These are phyloP conservation scores for Campylorhamphus procurvoides DNA, from an alignment of 2,113 vertebrate genomes.

Conservation along the genomic window DNA sequence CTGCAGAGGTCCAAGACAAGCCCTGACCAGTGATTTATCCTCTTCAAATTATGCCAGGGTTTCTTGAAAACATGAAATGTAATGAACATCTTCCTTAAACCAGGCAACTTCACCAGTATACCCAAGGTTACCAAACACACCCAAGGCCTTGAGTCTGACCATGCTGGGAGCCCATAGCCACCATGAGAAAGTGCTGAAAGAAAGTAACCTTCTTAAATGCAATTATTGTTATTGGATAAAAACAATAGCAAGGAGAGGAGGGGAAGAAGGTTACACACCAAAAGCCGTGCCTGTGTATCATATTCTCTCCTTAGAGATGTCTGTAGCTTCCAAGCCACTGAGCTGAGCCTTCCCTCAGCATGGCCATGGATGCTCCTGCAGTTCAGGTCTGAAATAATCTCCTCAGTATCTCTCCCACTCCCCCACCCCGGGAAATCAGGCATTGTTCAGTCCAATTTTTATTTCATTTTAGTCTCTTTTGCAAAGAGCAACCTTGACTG, in stretches of 20 bases:
- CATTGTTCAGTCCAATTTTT: accelerated
- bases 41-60: neutral
- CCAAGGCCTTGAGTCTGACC: neutral
- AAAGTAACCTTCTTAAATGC: neutral
- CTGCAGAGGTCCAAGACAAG: neutral
- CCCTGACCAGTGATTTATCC: accelerated
- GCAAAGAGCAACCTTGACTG: neutral
- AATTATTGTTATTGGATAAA: neutral
- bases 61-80: neutral
- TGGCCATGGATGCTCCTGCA: accelerated
- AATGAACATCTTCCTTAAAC: neutral
- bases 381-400: neutral
- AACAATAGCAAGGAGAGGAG: neutral
- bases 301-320: neutral
- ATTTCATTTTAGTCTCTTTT: neutral
- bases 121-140: neutral
- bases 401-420: neutral
- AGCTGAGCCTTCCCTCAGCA: neutral
- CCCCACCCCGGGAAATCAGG: accelerated
- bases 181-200: accelerated
- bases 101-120: neutral
- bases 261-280: neutral
- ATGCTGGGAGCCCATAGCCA: too few relatives aligned
- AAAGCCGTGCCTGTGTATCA: neutral
- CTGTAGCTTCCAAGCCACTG: accelerated